phyloP scores from a whole-genome alignment of 2,797 vertebrate genomes.

The Notolepis coatsorum region DNA sequence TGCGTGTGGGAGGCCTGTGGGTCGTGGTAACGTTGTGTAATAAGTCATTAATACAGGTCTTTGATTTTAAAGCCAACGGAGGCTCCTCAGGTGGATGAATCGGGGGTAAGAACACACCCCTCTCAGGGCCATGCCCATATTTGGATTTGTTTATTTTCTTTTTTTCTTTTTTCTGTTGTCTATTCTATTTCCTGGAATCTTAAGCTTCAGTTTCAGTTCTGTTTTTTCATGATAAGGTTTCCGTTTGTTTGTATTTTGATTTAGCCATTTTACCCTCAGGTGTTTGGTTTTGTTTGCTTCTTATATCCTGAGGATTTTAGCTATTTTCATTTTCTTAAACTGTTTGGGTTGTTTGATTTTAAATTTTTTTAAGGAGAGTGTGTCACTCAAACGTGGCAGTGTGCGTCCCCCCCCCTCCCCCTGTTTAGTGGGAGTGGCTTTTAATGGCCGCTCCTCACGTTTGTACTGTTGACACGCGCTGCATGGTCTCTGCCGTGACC shows the following conservation, averaged over 20 bases:
- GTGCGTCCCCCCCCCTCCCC: too few relatives aligned
- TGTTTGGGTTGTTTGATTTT: constrained; percentile 46
- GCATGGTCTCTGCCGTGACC: constrained; percentile 78
- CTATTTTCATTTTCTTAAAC: constrained; percentile 57
- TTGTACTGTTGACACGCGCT: constrained; percentile 79
- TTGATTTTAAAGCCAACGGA: constrained; percentile 99
- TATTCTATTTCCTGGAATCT: constrained; percentile 41
- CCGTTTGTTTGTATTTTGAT: constrained; percentile 37
- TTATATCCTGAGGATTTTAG: constrained; percentile 43
- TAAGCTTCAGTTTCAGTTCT: constrained; percentile 41
- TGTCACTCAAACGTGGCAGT: constrained; percentile 82
- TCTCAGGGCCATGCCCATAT: constrained; percentile 72
- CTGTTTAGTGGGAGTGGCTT: constrained; percentile 58
- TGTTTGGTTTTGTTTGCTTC: constrained; percentile 55
- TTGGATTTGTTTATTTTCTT: constrained; percentile 65
- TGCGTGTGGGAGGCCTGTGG: constrained; percentile 55
- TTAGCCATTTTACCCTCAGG: constrained; percentile 27
- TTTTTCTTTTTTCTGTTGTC: constrained; percentile 48
- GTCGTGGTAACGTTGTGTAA: constrained; percentile 44
- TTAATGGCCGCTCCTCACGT: constrained; percentile 71
- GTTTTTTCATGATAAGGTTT: constrained; percentile 55
- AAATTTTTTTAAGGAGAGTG: constrained; percentile 63
- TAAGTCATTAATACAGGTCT: constrained; percentile 89
- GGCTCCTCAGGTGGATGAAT: constrained; percentile 96
- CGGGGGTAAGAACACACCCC: constrained; percentile 91